These are phyloP conservation scores for Steinernema feltiae DNA, from an alignment of 1,140 invertebrate species.

Conservation along the genomic window DNA sequence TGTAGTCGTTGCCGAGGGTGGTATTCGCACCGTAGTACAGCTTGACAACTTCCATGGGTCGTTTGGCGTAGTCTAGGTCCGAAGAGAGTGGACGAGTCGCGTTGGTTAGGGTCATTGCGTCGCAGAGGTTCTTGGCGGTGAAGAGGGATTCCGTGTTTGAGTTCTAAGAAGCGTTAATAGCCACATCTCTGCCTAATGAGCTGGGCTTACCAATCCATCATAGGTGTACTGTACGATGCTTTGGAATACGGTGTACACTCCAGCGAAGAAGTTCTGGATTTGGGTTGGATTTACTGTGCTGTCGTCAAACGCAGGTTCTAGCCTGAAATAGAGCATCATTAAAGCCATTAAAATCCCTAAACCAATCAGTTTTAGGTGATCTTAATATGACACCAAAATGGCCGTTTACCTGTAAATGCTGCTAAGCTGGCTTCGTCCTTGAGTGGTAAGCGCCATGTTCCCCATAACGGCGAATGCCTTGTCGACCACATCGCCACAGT, in stretches of 20 bases:
- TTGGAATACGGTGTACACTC: slow-evolving; percentile 31
- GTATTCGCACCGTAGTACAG: background rate
- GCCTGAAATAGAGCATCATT: slow-evolving; percentile 13
- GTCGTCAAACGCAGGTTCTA: slow-evolving; percentile 26
- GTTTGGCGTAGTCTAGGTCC: background rate
- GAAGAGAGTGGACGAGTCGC: background rate
- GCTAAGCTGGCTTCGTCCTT: slow-evolving; percentile 30
- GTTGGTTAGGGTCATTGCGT: background rate
- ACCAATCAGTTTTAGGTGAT: too few relatives aligned
- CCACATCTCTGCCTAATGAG: background rate
- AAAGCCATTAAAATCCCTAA: background rate
- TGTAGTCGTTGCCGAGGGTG: background rate
- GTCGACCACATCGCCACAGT: slow-evolving; percentile 21
- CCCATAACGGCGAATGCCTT: slow-evolving; percentile 27
- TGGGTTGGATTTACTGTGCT: slow-evolving; percentile 25
- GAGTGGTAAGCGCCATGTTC: slow-evolving; percentile 29
- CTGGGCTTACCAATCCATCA: slow-evolving; percentile 26
- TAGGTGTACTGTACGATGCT: slow-evolving; percentile 39
- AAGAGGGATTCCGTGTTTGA: background rate
- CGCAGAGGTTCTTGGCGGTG: background rate
- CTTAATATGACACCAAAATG: too few relatives aligned
- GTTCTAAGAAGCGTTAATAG: slow-evolving; percentile 28
- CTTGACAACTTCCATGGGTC: background rate
- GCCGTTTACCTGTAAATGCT: background rate
- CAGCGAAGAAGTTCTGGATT: slow-evolving; percentile 35